A percentile compares a stretch with the other conserved stretches of the same genome.
phyloP scores from a whole-genome alignment of 2,888 invertebrate genomes.

The Lasioglossum oenotherae region DNA sequence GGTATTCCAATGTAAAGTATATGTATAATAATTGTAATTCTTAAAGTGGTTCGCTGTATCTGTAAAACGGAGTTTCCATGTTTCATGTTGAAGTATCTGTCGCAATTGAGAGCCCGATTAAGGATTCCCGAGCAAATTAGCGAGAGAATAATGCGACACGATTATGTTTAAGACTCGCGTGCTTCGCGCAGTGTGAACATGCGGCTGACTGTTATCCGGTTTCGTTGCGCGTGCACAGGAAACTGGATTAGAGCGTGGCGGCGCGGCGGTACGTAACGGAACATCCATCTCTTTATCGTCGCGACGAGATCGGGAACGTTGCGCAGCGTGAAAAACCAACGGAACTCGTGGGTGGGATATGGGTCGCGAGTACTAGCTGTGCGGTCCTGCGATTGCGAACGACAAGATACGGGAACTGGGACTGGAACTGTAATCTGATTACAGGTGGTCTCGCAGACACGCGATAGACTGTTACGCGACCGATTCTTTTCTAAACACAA shows the following conservation, averaged over 20 bases:
- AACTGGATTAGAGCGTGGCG: slow-evolving; percentile 56
- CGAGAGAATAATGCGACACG: neutral
- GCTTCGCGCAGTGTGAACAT: slow-evolving; percentile 1
- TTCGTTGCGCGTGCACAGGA: slow-evolving; percentile 45
- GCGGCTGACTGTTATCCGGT: slow-evolving; percentile 52
- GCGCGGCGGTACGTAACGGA: slow-evolving; percentile 44
- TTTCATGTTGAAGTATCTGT: neutral
- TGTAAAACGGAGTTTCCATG: neutral
- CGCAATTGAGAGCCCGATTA: neutral
- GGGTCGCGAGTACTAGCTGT: slow-evolving; percentile 51
- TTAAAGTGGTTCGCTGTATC: neutral
- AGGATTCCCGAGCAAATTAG: neutral
- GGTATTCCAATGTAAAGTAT: neutral
- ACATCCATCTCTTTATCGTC: slow-evolving; percentile 64
- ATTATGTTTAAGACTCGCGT: slow-evolving; percentile 7
- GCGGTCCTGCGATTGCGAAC: slow-evolving; percentile 29
- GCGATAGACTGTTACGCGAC: neutral
- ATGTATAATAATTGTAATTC: neutral
- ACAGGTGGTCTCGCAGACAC: neutral
- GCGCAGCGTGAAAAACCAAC: slow-evolving; percentile 13
- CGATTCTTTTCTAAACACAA: neutral
- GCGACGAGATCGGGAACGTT: slow-evolving; percentile 44
- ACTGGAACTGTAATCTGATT: neutral
- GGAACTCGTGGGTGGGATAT: slow-evolving; percentile 54
- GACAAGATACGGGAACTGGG: slow-evolving; percentile 1